Evolutionary conservation across 2,888 invertebrate species (phyloP).

Genomic region (Euzophera pinguis): DNA sequence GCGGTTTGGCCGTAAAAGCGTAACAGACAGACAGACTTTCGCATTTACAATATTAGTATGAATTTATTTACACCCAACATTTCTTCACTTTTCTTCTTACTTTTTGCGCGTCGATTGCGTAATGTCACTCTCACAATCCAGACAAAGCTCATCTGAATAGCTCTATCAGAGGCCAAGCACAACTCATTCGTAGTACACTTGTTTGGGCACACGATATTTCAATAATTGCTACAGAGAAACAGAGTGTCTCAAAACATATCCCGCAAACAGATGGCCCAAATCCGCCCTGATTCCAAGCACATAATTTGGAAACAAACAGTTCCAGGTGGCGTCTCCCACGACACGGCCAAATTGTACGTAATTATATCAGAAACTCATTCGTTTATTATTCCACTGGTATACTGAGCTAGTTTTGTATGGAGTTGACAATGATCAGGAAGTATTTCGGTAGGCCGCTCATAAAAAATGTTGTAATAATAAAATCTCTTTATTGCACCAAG

Average conservation of each 20-base stretch:
- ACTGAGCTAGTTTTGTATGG: neutral
- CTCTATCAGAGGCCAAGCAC: no score
- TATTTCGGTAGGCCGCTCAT: neutral
- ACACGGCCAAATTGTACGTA: neutral
- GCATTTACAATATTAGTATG: no score
- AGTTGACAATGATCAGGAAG: neutral
- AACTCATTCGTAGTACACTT: no score
- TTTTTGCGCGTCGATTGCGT: no score
- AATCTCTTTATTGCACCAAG: no score
- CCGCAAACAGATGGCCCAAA: neutral
- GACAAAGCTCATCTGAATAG: no score
- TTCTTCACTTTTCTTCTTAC: no score
- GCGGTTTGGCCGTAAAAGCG: no score
- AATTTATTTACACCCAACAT: no score
- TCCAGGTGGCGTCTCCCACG: slow-evolving; percentile 6
- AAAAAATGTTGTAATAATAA: no score
- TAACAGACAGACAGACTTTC: no score
- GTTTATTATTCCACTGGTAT: neutral
- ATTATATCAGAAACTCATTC: slow-evolving; percentile 7
- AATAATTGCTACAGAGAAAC: neutral
- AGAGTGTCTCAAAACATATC: neutral
- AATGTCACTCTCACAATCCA: no score
- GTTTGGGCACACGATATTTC: neutral
- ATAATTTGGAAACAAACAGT: slow-evolving; percentile 2
- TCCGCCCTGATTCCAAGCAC: neutral